Evolutionary conservation across 2,888 invertebrate genomes (phyloP), one percentile per base, ranked within the genome.

Genomic region (Zeuzera pyrina): DNA sequence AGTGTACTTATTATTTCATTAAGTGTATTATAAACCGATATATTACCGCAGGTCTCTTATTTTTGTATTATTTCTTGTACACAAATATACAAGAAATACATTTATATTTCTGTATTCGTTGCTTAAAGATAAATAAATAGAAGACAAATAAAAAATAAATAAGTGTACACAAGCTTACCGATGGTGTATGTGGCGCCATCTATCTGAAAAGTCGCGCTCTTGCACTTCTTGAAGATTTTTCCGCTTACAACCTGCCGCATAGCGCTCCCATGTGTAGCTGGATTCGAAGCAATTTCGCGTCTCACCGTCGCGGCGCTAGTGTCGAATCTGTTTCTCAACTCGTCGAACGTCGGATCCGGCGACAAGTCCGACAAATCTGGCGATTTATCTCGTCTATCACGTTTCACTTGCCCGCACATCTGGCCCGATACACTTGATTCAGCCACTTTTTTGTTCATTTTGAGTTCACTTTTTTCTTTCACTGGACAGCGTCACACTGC

Each of bases 171-270:
- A 26, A 42, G 78, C 87, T 86, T 81, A 93, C 93, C 93, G 79
- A 93, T 93, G 43, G 92, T 93, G 59, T 93, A 93, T 43, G 91
- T 91, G 46, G 91, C 92, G 63, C 93, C 93, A 78, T 93, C 93
- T 70, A 93, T 87, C 54, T 92, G 92, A 70, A 93, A 93, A 39
- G 93, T 93, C 31, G 93, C 93, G 69, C 93, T 93, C 81, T 93
- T 92, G 84, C 93, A 93, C 74, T 93, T 93, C 84, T 90, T 90
- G 76, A 90, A 89, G 40, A 89, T 68, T 57, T 89, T 88, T 37
- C 84, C 84, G 55, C 83, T 84, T 27, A 84, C 84, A 23, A 76
- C 71, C 44, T 84, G 84, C 10, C 84, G 62, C 19, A 66, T 81
- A 41, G 77, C 83, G 66, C 84, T 84, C 42, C 71, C 73, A 47